Conservation (phyloP, 2,113 vertebrate species). For the Phrynosoma platyrhinos region DNA sequence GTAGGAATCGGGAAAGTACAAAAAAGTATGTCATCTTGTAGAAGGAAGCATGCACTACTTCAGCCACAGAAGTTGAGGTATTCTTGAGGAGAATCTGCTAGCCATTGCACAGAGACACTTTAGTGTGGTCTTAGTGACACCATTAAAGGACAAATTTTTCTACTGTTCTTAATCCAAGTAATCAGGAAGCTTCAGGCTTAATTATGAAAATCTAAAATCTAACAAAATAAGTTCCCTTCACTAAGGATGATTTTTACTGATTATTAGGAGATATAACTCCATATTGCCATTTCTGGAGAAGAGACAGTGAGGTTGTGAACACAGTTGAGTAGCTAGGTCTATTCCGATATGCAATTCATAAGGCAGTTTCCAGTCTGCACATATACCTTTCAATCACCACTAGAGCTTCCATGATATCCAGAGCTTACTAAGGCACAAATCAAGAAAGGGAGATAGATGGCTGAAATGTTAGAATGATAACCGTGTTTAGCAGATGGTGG, state of each 20-base stretch:
- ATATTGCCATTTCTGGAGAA: slow-evolving; percentile 41
- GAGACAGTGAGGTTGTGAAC: fast-evolving
- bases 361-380: fast-evolving
- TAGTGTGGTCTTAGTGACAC: not conserved
- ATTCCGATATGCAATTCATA: not conserved
- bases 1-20: not conserved
- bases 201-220: slow-evolving; percentile 5
- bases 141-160: fast-evolving
- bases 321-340: slow-evolving; percentile 7
- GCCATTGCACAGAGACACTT: not conserved
- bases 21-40: not conserved
- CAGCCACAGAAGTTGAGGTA: not conserved
- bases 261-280: slow-evolving; percentile 41
- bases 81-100: not conserved
- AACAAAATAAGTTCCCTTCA: slow-evolving; percentile 44
- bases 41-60: not conserved
- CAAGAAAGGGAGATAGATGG: not conserved
- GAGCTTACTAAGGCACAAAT: not conserved
- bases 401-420: not conserved
- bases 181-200: not conserved
- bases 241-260: not conserved
- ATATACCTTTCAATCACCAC: not conserved
- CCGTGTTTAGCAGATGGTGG: fast-evolving
- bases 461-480: not conserved
- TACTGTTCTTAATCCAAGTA: fast-evolving